A percentile compares a stretch with the other conserved stretches of the same genome.
Conservation (phyloP, 2,888 invertebrate genomes). For the Troides oblongomaculatus region DNA sequence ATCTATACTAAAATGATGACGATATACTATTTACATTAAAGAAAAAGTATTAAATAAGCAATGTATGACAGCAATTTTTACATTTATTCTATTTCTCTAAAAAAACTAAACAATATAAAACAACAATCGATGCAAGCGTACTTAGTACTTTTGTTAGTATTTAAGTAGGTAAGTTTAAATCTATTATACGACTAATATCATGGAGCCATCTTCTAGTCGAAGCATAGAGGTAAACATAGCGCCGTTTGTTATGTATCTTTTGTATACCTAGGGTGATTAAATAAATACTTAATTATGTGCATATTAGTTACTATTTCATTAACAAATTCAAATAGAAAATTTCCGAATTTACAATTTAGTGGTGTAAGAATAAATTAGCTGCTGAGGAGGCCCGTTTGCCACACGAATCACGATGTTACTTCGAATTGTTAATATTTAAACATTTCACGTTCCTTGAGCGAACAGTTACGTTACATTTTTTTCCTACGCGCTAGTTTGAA, state of each 20-base stretch:
- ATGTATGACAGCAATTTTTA: no score
- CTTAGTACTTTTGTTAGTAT: no score
- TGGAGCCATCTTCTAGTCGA: not conserved
- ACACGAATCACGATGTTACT: conserved; percentile 58
- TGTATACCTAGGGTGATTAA: no score
- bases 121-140: no score
- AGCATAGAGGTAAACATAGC: not conserved
- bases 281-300: not conserved
- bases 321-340: conserved; percentile 26
- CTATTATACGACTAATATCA: no score
- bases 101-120: no score
- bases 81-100: no score
- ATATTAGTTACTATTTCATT: not conserved
- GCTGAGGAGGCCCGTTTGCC: conserved; percentile 39
- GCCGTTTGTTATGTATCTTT: not conserved
- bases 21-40: no score
- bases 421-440: conserved; percentile 55
- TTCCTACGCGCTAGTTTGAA: conserved; percentile 70
- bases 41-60: no score
- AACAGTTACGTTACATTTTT: conserved; percentile 62
- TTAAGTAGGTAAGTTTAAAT: no score
- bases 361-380: conserved; percentile 31
- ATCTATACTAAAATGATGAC: no score
- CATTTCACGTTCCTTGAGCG: conserved; percentile 60
- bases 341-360: conserved; percentile 31